phyloP scores from a whole-genome alignment of 2,888 invertebrate genomes.

The Cryptocheilus praepositus region DNA sequence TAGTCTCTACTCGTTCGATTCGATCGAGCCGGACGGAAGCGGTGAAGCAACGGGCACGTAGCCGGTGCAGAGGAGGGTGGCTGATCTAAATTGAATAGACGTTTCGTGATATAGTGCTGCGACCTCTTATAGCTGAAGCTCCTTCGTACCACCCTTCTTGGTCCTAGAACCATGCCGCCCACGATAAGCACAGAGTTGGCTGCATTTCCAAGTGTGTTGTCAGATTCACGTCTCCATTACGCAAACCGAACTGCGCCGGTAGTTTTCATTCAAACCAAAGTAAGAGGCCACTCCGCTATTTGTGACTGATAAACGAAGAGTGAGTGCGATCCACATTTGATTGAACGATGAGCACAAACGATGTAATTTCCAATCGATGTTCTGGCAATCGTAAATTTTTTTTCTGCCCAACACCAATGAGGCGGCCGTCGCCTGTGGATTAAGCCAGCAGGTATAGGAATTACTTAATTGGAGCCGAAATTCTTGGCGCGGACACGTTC shows the following conservation, averaged over 20 bases:
- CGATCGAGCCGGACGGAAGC: conserved; percentile 12
- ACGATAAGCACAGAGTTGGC: conserved; percentile 41
- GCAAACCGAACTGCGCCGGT: background rate
- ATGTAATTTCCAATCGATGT: no score
- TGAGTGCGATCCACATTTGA: no score
- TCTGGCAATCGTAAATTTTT: no score
- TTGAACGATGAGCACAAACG: no score
- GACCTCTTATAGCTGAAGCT: conserved; percentile 20
- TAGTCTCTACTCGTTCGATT: background rate
- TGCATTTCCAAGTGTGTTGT: conserved; percentile 23
- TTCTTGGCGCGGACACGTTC: no score
- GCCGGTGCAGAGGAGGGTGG: background rate
- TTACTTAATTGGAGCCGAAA: no score
- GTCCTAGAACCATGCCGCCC: conserved; percentile 43
- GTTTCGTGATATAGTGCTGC: conserved; percentile 46
- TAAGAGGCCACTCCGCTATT: no score
- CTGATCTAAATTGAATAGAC: conserved; percentile 62
- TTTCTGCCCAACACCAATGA: no score
- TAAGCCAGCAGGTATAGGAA: no score
- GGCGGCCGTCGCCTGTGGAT: no score
- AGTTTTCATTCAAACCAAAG: no score
- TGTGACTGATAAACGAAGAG: no score
- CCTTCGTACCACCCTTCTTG: background rate
- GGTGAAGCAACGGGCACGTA: background rate
- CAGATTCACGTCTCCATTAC: conserved; percentile 54